These are phyloP conservation scores for Drosophila sucinea DNA, from an alignment of 1,140 invertebrate species.

Conservation along the genomic window DNA sequence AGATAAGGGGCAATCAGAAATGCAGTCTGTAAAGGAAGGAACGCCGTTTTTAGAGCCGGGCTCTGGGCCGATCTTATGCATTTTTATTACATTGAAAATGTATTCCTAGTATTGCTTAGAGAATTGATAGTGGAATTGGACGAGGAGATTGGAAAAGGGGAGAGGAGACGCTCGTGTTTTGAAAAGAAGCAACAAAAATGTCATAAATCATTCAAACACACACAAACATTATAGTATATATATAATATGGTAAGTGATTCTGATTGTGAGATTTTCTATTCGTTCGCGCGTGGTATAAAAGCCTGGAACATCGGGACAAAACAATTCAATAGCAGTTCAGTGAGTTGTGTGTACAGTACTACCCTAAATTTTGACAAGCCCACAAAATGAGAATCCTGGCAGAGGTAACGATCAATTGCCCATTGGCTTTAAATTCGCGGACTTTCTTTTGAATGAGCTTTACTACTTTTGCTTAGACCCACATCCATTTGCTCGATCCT, in stretches of 20 bases:
- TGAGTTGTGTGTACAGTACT: slow-evolving; percentile 34
- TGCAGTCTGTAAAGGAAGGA: slow-evolving; percentile 5
- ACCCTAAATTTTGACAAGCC: slow-evolving; percentile 9
- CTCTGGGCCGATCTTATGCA: slow-evolving; percentile 6
- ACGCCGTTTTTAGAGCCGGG: background rate
- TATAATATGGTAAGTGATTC: slow-evolving; percentile 36
- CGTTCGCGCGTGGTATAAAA: slow-evolving; percentile 67
- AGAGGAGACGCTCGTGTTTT: slow-evolving; percentile 41
- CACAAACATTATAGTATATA: slow-evolving; percentile 6
- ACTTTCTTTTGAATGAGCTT: background rate
- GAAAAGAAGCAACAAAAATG: slow-evolving; percentile 62
- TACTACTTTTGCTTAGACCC: slow-evolving; percentile 41
- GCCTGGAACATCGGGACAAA: slow-evolving; percentile 27
- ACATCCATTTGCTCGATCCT: slow-evolving; percentile 76
- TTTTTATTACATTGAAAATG: background rate
- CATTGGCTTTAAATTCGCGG: background rate
- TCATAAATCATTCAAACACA: slow-evolving; percentile 70
- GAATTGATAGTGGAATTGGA: slow-evolving; percentile 51
- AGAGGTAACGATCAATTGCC: slow-evolving; percentile 47
- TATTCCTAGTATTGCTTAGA: slow-evolving; percentile 3
- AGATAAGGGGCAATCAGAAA: slow-evolving; percentile 6
- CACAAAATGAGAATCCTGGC: slow-evolving; percentile 68
- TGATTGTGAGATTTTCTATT: slow-evolving; percentile 56
- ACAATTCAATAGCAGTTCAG: slow-evolving; percentile 61
- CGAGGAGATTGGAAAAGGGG: slow-evolving; percentile 8